These are phyloP conservation scores for Callorhinus ursinus DNA, from an alignment of 2,113 vertebrate species.

Conservation along the genomic window DNA sequence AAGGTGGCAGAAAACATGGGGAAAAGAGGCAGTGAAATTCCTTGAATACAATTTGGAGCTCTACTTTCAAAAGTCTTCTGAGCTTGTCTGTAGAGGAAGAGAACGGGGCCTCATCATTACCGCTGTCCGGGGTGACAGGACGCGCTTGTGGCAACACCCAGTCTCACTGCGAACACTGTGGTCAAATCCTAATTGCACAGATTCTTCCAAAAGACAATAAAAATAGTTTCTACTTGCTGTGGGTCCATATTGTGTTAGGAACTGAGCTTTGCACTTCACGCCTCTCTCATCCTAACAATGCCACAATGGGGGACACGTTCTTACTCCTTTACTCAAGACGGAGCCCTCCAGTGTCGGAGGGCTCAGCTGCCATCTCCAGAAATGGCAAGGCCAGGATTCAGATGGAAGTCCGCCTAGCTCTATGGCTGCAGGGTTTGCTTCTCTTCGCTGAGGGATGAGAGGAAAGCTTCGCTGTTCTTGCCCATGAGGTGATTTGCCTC, in stretches of 20 bases:
- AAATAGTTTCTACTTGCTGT: neutral
- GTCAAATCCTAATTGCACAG: neutral
- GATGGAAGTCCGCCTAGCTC: neutral
- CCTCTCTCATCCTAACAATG: neutral
- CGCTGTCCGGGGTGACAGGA: neutral
- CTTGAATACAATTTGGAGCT: neutral
- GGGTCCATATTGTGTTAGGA: neutral
- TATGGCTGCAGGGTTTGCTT: fast-evolving
- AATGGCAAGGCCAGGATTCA: neutral
- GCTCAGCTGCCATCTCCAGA: neutral
- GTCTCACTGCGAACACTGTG: neutral
- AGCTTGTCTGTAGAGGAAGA: neutral
- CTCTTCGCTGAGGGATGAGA: fast-evolving
- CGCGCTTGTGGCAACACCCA: fast-evolving
- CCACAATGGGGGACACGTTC: neutral
- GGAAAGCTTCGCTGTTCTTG: neutral
- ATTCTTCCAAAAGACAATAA: neutral
- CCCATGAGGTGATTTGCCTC: neutral
- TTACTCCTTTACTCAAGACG: neutral
- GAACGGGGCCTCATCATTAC: neutral
- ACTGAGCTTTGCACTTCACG: neutral
- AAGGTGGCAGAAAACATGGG: neutral
- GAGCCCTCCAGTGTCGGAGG: neutral
- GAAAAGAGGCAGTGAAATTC: neutral
- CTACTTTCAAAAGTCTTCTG: neutral